Evolutionary conservation across 2,113 vertebrate species (phyloP).

Genomic region (Fulica atra): DNA sequence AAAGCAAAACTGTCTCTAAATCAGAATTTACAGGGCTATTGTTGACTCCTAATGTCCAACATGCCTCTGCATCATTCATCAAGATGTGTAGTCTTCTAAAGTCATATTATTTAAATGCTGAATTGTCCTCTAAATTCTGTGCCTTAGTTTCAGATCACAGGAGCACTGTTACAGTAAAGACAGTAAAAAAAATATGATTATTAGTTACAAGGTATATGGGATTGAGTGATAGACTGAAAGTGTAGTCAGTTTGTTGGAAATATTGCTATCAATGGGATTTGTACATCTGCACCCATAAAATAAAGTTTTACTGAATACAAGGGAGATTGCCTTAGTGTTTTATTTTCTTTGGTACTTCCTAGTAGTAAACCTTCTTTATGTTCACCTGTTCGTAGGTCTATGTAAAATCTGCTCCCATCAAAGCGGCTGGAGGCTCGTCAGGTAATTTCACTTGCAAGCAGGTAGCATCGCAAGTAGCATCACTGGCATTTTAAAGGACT

Average conservation of each 20-base stretch:
- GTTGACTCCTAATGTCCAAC: not conserved
- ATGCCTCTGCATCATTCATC: not conserved
- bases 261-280: not conserved
- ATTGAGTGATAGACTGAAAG: not conserved
- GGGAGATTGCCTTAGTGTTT: not conserved
- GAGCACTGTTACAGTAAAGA: not conserved
- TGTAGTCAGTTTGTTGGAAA: not conserved
- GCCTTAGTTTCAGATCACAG: not conserved
- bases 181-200: not conserved
- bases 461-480: not conserved
- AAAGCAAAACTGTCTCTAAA: not conserved
- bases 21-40: not conserved
- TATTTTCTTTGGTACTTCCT: not conserved
- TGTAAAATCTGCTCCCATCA: not conserved
- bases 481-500: not conserved
- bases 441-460: not conserved
- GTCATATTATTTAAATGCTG: not conserved
- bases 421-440: not conserved
- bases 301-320: not conserved
- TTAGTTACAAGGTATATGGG: not conserved
- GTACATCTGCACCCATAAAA: not conserved
- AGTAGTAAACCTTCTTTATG: not conserved
- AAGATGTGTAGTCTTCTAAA: accelerated
- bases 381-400: not conserved
- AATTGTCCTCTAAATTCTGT: not conserved